Evolutionary conservation across 2,113 vertebrate genomes (phyloP), one percentile per base, ranked within the genome.

Genomic region (Willisornis vidua): DNA sequence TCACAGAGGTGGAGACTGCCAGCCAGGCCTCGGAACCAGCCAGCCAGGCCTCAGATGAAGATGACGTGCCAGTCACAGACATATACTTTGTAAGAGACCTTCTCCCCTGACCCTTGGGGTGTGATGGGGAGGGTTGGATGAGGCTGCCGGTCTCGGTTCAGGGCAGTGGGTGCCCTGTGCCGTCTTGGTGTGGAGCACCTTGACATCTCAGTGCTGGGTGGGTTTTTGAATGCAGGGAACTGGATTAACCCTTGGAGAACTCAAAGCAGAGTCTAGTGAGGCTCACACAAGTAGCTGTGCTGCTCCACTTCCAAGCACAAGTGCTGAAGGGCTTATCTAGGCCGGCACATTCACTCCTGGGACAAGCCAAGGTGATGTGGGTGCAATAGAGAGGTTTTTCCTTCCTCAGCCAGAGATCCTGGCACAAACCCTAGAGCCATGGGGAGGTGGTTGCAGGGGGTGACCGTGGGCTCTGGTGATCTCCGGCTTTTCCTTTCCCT

Each of bases 11-110:
- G 8, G 99, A 99, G 92, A 97, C 98, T 0, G 96, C 98, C 96
- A 99, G 99, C 97, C 99, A 98, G 98, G 97, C 98, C 96, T 99
- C 99, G 0, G 99, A 99, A 33, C 99, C 98, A 51, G 98, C 98
- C 96, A 99, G 99, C 97, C 99, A 99, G 97, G 98, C 99, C 94
- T 99, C 99, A 0, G 99, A 99, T 10, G 99, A 99, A 31, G 99
- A 99, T 1, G 99, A 99, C 0, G 97, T 98, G 75, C 99, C 99
- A 71, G 97, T 99, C 97, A 98, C 99, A 65, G 99, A 99, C 97
- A 99, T 99, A 91, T 99, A 99, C 97, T 99, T 99, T 97, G 99
- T 99, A 98, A 99, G 99, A 98, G 24, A 48, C 65, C 19, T 43
- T 63, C 65, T 82, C 58, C 14, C 80, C 55, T 65, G 71, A 29